These are phyloP conservation scores for Tragelaphus scriptus DNA, from an alignment of 2,113 vertebrate genomes.

Conservation along the genomic window DNA sequence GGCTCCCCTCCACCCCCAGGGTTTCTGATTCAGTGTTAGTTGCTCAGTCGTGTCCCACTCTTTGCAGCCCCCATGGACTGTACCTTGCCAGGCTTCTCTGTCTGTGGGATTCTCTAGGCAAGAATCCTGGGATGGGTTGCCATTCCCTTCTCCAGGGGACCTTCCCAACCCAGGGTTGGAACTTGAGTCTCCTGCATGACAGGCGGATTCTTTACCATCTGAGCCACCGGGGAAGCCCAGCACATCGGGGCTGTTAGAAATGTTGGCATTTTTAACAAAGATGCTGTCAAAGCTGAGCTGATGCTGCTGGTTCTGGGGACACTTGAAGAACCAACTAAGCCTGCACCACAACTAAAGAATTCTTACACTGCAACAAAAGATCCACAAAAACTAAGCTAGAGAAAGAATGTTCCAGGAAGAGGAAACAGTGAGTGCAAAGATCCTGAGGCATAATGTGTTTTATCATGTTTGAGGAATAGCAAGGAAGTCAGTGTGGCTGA, in stretches of 20 bases:
- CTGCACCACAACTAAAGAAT: neutral
- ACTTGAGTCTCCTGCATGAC: neutral
- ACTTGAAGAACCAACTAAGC: neutral
- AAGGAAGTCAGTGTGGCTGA: neutral
- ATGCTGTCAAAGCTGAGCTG: neutral
- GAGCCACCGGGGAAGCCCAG: neutral
- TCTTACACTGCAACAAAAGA: neutral
- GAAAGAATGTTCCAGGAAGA: neutral
- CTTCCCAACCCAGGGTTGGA: neutral
- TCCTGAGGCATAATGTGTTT: neutral
- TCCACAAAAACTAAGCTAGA: neutral
- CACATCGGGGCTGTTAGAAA: neutral
- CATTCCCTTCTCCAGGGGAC: neutral
- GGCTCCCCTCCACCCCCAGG: neutral
- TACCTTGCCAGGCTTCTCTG: neutral
- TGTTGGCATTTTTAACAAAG: neutral
- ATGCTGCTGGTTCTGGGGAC: neutral
- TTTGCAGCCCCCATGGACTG: neutral
- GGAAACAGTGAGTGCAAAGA: neutral
- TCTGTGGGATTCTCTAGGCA: neutral
- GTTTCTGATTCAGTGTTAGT: neutral
- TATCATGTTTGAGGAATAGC: neutral
- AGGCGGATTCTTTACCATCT: neutral
- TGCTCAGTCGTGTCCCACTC: neutral
- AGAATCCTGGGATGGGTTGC: neutral